These are phyloP conservation scores for Rhinichthys osculus DNA, from an alignment of 2,797 vertebrate genomes.

Conservation along the genomic window DNA sequence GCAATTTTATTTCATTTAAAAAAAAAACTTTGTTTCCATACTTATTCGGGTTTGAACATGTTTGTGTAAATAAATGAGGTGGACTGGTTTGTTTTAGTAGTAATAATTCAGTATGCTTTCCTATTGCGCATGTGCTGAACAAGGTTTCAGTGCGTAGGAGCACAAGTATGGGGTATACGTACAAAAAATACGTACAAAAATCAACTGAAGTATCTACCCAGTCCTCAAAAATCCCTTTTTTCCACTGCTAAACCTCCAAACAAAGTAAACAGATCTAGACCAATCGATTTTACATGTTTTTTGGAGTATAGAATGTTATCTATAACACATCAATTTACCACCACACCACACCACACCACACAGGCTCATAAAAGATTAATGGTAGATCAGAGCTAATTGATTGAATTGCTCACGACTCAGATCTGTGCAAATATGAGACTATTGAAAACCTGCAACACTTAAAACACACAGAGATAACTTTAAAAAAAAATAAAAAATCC, in stretches of 20 bases:
- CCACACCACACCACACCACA: not conserved
- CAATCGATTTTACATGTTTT: not conserved
- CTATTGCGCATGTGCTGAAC: not conserved
- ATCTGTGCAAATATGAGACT: conserved; percentile 4
- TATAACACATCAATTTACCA: not conserved
- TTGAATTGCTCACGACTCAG: not conserved
- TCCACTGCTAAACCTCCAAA: not conserved
- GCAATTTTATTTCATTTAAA: not conserved
- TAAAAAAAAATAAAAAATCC: not conserved
- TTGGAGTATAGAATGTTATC: not conserved
- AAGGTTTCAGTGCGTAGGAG: not conserved
- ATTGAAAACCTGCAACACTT: not conserved
- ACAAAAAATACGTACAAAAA: not conserved
- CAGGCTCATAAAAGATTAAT: not conserved
- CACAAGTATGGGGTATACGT: not conserved
- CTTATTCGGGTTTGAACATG: not conserved
- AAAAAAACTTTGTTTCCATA: not conserved
- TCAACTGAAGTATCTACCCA: not conserved
- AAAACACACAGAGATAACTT: not conserved
- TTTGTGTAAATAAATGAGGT: not conserved
- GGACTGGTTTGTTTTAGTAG: not conserved
- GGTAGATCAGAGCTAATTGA: not conserved
- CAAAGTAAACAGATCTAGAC: not conserved
- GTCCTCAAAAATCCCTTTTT: not conserved
- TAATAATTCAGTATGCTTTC: not conserved